Evolutionary conservation across 2,113 vertebrate genomes (phyloP), one percentile per base, ranked within the genome.

Genomic region (Brevimyrus niger): DNA sequence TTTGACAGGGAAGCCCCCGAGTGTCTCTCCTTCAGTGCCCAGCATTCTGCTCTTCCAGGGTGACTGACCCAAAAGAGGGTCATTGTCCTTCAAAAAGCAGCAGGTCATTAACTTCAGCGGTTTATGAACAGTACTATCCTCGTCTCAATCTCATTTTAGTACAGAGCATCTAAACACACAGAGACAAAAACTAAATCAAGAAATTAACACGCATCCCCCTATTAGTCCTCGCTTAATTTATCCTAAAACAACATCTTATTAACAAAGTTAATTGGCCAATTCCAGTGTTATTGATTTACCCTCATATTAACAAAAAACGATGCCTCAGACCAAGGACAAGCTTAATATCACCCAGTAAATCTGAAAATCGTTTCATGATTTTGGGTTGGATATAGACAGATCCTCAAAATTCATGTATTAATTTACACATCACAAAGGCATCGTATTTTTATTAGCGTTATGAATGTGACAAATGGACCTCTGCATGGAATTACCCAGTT

Each of bases 1-100:
- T 93, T 99, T 98, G 91, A 99, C 97, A 91, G 98, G 98, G 95
- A 99, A 99, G 58, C 98, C 98, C 91, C 98, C 98, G 88, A 99
- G 94, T 0, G 98, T 99, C 90, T 99, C 98, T 89, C 96, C 97
- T 5, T 99, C 98, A 90, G 96, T 95, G 91, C 96, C 96, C 2
- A 97, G 95, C 90, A 97, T 95, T 94, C 97, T 98, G 93, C 89
- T 98, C 94, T 96, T 98, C 98, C 98, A 99, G 0, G 98, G 97
- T 10, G 98, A 98, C 48, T 98, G 97, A 93, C 96, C 97, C 93
- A 99, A 94, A 80, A 99, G 97, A 93, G 97, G 96, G 93, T 99
- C 98, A 89, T 93, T 98, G 90, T 99, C 98, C 98, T 99, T 90
- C 15, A 90, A 3, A 90, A 46, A 93, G 76, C 7, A 50, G 4